Conservation (phyloP, 1,140 invertebrate species). For the Papilio dardanus region DNA sequence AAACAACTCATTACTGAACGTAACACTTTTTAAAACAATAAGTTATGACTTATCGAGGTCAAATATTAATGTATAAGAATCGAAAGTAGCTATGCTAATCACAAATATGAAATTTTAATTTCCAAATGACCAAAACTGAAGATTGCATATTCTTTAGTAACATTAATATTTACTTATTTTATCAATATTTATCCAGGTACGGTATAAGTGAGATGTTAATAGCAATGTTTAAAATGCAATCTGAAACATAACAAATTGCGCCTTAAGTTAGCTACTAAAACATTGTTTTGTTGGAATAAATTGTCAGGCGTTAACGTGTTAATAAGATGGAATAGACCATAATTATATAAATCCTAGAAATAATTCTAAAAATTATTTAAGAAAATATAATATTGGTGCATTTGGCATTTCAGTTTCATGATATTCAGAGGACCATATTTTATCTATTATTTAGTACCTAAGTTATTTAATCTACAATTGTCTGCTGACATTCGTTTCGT, state of each 20-base stretch:
- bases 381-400: neutral
- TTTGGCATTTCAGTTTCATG: neutral
- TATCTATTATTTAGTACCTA: no score
- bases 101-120: neutral
- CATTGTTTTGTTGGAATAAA: neutral
- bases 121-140: no score
- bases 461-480: neutral
- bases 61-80: constrained; percentile 9
- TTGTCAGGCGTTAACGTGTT: neutral
- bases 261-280: neutral
- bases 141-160: no score
- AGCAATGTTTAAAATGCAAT: no score
- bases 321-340: neutral
- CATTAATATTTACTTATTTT: no score
- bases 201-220: no score
- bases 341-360: neutral
- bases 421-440: neutral
- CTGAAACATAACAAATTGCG: neutral
- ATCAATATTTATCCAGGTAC: no score
- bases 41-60: neutral
- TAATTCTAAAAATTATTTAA: neutral
- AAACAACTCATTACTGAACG: neutral
- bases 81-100: neutral
- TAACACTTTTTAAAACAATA: constrained; percentile 20
- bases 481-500: neutral